Evolutionary conservation across 2,888 invertebrate species (phyloP).

Genomic region (Platyscelio sp.): DNA sequence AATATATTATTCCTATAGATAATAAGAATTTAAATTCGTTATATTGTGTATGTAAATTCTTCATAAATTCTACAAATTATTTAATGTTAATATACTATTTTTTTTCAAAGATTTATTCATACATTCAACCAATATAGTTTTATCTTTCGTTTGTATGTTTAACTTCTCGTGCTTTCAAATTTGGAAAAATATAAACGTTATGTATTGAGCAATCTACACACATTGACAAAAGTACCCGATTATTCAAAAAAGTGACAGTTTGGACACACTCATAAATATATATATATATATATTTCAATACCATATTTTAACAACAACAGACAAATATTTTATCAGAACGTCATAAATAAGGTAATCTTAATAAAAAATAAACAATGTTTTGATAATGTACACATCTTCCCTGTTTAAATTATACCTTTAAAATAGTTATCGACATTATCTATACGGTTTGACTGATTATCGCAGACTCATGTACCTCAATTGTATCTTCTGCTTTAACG

Average conservation of each 20-base stretch:
- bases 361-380: slow-evolving; percentile 30
- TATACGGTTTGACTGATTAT: slow-evolving; percentile 21
- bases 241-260: slow-evolving; percentile 16
- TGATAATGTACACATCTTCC: slow-evolving; percentile 26
- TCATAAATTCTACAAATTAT: too few species aligned
- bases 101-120: too few species aligned
- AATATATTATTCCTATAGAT: too few species aligned
- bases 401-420: not conserved
- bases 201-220: slow-evolving; percentile 19
- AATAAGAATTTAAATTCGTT: too few species aligned
- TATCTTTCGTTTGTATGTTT: slow-evolving; percentile 39
- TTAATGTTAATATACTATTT: too few species aligned
- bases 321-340: slow-evolving; percentile 32
- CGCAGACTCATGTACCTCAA: too few species aligned
- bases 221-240: slow-evolving; percentile 22
- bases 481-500: too few species aligned
- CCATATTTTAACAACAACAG: too few species aligned
- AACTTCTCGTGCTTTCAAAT: not conserved
- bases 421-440: slow-evolving; percentile 25
- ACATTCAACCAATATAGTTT: slow-evolving; percentile 26
- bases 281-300: too few species aligned
- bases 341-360: slow-evolving; percentile 22
- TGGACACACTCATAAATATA: too few species aligned
- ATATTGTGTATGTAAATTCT: too few species aligned
- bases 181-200: slow-evolving; percentile 6